Evolutionary conservation across 2,113 vertebrate species (phyloP).

Genomic region (Cynopterus brachyotis): DNA sequence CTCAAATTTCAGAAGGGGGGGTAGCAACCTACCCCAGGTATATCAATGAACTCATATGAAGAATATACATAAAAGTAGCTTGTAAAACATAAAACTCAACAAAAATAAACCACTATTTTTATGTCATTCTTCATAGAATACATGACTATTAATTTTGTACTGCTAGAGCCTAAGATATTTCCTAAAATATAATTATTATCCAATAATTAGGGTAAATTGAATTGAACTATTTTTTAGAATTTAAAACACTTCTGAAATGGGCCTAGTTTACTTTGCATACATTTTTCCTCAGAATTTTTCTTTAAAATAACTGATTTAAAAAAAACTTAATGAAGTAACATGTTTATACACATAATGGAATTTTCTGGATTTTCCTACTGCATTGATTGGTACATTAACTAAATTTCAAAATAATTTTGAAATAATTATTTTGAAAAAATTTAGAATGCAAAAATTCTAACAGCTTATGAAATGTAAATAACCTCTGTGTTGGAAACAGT

Average conservation of each 20-base stretch:
- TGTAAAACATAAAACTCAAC: background rate
- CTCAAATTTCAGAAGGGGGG: background rate
- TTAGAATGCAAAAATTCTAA: background rate
- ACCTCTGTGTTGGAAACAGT: background rate
- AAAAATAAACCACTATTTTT: background rate
- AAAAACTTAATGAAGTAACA: background rate
- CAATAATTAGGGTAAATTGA: background rate
- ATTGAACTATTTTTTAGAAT: background rate
- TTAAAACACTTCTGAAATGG: background rate
- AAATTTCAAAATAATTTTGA: constrained; percentile 12
- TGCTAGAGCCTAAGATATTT: background rate
- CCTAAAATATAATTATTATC: background rate
- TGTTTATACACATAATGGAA: background rate
- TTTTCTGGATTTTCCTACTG: background rate
- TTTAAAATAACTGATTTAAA: background rate
- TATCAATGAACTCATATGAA: background rate
- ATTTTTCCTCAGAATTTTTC: background rate
- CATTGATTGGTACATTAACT: background rate
- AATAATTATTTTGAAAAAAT: background rate
- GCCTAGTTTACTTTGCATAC: background rate
- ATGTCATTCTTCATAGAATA: background rate
- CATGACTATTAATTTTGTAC: background rate
- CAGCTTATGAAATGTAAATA: background rate
- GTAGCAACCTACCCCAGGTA: background rate
- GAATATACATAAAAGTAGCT: background rate